These are phyloP conservation scores for Heteromurus nitidus DNA, from an alignment of 2,888 invertebrate genomes.

Conservation along the genomic window DNA sequence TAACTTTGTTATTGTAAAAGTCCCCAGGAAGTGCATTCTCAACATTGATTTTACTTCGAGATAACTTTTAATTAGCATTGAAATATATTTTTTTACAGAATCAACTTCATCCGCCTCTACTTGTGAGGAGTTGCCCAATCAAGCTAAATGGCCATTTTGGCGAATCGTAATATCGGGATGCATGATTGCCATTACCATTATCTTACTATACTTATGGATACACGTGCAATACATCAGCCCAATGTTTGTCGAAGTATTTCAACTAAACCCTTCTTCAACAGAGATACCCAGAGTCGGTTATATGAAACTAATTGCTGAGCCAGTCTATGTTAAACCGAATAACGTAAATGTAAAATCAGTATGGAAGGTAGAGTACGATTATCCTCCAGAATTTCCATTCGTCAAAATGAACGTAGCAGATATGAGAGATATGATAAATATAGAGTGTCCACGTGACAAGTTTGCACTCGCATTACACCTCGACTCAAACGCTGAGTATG, in stretches of 20 bases:
- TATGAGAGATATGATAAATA: background rate
- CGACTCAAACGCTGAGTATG: background rate
- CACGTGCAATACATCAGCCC: constrained; percentile 21
- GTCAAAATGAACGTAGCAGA: constrained; percentile 3
- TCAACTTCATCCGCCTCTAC: background rate
- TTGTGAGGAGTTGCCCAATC: background rate
- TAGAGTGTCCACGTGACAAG: constrained; percentile 29
- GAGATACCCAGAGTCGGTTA: background rate
- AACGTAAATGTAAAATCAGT: constrained; percentile 30
- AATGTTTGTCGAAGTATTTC: constrained; percentile 20
- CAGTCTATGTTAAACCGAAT: too few species aligned
- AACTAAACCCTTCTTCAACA: constrained; percentile 1
- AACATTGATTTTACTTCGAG: too few species aligned
- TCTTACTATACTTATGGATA: constrained; percentile 32
- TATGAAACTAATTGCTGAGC: background rate
- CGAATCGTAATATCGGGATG: constrained; percentile 22
- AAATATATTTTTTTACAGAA: background rate
- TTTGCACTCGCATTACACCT: constrained; percentile 50
- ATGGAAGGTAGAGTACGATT: constrained; percentile 45
- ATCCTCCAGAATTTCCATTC: constrained; percentile 42
- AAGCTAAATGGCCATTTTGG: constrained; percentile 1
- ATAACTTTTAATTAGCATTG: too few species aligned
- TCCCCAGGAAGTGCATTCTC: too few species aligned
- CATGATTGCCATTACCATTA: constrained; percentile 11
- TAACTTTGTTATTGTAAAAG: constrained; percentile 3